A percentile compares a stretch with the other conserved stretches of the same genome.
Evolutionary conservation across 2,113 vertebrate species (phyloP).

Genomic region (Etheostoma cragini): DNA sequence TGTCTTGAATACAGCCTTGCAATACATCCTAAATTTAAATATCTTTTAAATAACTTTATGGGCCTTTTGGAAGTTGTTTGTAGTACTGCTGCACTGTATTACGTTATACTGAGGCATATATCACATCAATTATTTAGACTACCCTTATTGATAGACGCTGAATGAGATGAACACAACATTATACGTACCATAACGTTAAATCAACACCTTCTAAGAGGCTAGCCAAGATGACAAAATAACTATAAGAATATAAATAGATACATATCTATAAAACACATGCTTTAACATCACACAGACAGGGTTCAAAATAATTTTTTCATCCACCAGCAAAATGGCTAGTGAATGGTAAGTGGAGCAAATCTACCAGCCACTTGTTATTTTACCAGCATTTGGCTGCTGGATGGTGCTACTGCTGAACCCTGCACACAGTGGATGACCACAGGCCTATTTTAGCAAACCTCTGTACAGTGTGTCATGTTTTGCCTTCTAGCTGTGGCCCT

Average conservation of each 20-base stretch:
- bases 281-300: background rate
- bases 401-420: too few species aligned
- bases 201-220: background rate
- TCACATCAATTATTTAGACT: background rate
- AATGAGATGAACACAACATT: too few species aligned
- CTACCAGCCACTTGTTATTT: too few species aligned
- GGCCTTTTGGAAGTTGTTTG: background rate
- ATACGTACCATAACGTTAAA: background rate
- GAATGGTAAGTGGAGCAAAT: too few species aligned
- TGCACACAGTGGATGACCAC: background rate
- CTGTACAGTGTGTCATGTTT: background rate
- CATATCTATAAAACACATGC: background rate
- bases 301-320: too few species aligned
- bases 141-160: too few species aligned
- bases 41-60: background rate
- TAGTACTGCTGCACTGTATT: too few species aligned
- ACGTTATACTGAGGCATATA: background rate
- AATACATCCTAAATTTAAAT: background rate
- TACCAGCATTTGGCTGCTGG: too few species aligned
- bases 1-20: background rate
- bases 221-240: background rate
- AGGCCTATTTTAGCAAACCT: background rate
- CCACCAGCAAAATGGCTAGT: too few species aligned
- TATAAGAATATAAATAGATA: background rate
- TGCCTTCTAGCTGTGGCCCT: background rate